Base-by-base conservation (phyloP, 2,113 vertebrate species). In the Vulpes ferrilata region DNA sequence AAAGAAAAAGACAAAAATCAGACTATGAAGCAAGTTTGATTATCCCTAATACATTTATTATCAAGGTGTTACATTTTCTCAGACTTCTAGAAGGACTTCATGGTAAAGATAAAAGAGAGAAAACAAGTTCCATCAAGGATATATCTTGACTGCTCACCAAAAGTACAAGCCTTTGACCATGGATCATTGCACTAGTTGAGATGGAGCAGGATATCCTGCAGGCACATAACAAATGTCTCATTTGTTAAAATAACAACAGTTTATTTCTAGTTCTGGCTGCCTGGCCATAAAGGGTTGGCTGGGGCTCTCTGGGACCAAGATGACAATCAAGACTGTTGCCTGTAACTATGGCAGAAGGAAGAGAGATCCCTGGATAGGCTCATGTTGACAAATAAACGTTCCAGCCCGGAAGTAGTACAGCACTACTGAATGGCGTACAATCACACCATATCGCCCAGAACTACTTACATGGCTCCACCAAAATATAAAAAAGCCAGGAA, bases 11-110 rank as follows among this genome's bases (percentile, higher is more conserved):
- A 59, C 62, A 55, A 88, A 80, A 95, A 60, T 4, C 25, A 65
- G 27, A 86, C 85, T 81, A 22, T 16, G n/a, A 96, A 78, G 65
- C 30, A 86, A 95, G 84, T 62, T 62, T 78, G 60, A 35, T 32
- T 78, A 48, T 78, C 96, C 17, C 91, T 30, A 11, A 86, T 60
- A 59, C 38, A 79, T 67, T 73, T 88, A 43, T 91, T 88, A 85
- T 82, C 84, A 81, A 93, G 55, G 59, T 64, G 43, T 88, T 74
- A 59, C 51, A 86, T 86, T 82, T 95, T 83, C 69, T 94, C 84
- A 73, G 76, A 6, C n/a, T 30, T 27, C 32, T 51, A 60, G 84
- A 71, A 27, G 87, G 76, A 38, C 78, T 88, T 93, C 51, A 55
- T 2, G 30, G 62, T 38, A 57, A 89, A 60, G 64, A n/a, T 22